Base-by-base conservation (phyloP, 2,888 invertebrate genomes). In the Cerceris ruficornis region DNA sequence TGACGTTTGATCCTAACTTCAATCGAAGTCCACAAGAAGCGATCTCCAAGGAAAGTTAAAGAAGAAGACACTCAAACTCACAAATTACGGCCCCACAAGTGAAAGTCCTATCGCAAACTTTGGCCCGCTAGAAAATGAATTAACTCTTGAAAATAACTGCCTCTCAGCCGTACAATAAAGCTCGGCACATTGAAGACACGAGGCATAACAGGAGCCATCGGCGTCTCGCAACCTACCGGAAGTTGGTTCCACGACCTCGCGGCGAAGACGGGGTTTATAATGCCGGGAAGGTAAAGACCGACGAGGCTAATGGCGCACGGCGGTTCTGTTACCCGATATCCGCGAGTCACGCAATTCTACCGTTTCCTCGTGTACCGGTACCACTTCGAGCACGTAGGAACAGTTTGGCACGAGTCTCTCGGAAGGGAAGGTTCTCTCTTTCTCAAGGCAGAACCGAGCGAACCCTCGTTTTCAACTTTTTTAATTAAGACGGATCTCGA, bases 281-380 rank as follows among this genome's bases (percentile, higher is more conserved):
- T 80, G 70, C 61, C 65, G 75, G 75, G 73, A 73, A 76, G 74
- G 70, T 28, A 28, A 28, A 28, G 70, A 76, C 62, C 61, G 73
- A 58, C 66, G 50, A 61, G 69, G 65, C 76, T 82, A 86, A 85
- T 85, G 80, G 77, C 72, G 69, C 65, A 39, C 71, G 71, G 61
- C 70, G 77, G 74, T 77, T 72, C 72, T 75, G 77, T 80, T 76
- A 79, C 54, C 58, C 67, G 77, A 85, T 83, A 78, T 69, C 71
- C 73, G 57, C 39, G 69, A 77, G 83, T 85, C 84, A 84, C 84
- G 84, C 84, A 74, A 85, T 75, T 81, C 65, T 60, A 83, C 74
- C 80, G 73, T 84, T 84, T 69, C 66, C 68, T 42, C 68, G 49
- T n/a, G 59, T 13, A 61, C 42, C 61, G 65, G 69, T 70, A 60